Evolutionary conservation across 2,888 invertebrate species (phyloP), one percentile per base, ranked within the genome.

Genomic region (Penaeus monodon): DNA sequence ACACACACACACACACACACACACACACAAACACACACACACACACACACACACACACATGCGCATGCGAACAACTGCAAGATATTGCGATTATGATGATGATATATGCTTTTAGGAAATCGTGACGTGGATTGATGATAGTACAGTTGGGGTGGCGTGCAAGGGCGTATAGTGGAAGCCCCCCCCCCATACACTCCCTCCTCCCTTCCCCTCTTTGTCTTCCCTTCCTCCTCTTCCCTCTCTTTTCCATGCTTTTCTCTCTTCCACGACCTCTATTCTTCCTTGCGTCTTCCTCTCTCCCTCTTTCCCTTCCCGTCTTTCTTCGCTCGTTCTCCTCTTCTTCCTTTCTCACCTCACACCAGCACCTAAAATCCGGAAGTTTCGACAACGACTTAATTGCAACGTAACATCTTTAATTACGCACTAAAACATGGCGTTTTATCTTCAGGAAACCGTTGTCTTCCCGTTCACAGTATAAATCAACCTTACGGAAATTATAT

Each of bases 191-290:
- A 20, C 38, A 12, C 8, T 44, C 44, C 57, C 76, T 24, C 44
- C 49, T 20, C 12, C 24, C 14, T 33, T 2, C 12, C 44, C 29
- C 74, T 27, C 33, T n/a, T 22, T 44, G 14, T 17, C 33, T 14
- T 33, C 74, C 74, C 44, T 17, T 27, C 74, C 57, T n/a, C 57
- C 57, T 29, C n/a, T n/a, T 8, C 33, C 27, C 80, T 63, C 63
- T 65, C 44, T 10, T 10, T 44, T 44, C 44, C 44, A 8, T 44
- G 57, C 77, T 77, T 49, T 77, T 29, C 57, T 77, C 57, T 29
- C 57, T 29, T 57, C 77, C 57, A 14, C 77, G 57, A 49, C 77
- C 49, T 77, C 49, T n/a, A 27, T 77, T 27, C 77, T 77, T 77
- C 44, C 44, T 10, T 10, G 8, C 44, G 10, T 44, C 44, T 44